Percentiles rank a stretch among this genome's conserved stretches.
Conservation (phyloP, 2,888 invertebrate species). For the Siphlonurus alternatus region DNA sequence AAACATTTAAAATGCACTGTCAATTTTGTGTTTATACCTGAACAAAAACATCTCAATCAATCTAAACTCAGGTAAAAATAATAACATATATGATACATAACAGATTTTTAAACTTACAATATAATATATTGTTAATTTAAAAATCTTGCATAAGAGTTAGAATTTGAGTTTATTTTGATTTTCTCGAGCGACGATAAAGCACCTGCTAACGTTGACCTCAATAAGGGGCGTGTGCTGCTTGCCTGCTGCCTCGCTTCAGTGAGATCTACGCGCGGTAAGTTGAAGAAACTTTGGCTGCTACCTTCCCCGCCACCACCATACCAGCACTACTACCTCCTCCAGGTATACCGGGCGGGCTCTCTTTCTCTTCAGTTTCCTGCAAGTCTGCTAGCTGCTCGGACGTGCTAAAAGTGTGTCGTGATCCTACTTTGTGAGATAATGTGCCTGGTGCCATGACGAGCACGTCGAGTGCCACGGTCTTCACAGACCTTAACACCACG, state of each 20-base stretch:
- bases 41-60: no score
- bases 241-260: not conserved
- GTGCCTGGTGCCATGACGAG: not conserved
- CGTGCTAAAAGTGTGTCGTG: not conserved
- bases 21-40: no score
- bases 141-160: no score
- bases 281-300: not conserved
- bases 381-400: not conserved
- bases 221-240: not conserved
- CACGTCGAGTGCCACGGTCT: not conserved
- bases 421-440: not conserved
- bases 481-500: not conserved
- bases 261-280: not conserved
- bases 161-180: no score
- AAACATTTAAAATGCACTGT: no score
- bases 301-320: not conserved
- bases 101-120: no score
- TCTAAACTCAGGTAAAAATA: no score
- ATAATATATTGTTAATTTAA: no score
- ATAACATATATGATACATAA: no score
- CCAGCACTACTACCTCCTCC: not conserved
- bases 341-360: no score
- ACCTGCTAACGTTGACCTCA: not conserved
- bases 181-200: no score
- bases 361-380: not conserved